phyloP scores from a whole-genome alignment of 2,888 invertebrate species.

The Mythimna loreyi region DNA sequence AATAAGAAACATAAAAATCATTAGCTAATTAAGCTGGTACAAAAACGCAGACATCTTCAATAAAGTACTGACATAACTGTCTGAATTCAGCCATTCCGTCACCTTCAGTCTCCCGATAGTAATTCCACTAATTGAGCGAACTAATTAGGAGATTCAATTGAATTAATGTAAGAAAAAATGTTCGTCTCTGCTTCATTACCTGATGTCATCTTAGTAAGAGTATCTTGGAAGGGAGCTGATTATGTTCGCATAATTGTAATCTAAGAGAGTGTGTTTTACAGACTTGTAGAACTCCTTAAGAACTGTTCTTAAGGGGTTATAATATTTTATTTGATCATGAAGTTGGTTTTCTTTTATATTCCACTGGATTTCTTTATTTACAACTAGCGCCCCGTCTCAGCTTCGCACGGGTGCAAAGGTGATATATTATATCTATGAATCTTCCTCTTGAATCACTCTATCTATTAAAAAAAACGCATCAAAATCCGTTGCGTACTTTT shows the following conservation, averaged over 20 bases:
- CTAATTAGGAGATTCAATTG: slow-evolving; percentile 74
- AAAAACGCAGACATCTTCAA: slow-evolving; percentile 40
- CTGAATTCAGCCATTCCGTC: slow-evolving; percentile 41
- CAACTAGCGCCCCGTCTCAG: too few relatives aligned
- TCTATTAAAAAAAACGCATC: too few relatives aligned
- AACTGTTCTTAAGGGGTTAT: neutral
- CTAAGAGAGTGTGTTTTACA: slow-evolving; percentile 1
- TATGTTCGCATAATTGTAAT: slow-evolving; percentile 37
- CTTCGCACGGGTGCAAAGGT: too few relatives aligned
- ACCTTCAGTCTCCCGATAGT: slow-evolving; percentile 61
- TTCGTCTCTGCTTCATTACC: slow-evolving; percentile 61
- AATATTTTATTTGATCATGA: too few relatives aligned
- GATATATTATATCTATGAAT: too few relatives aligned
- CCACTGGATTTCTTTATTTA: neutral
- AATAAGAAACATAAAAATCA: slow-evolving; percentile 16
- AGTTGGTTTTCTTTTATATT: neutral
- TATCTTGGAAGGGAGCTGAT: slow-evolving; percentile 13
- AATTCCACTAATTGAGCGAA: slow-evolving; percentile 78
- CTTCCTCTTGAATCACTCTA: too few relatives aligned
- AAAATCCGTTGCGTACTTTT: too few relatives aligned
- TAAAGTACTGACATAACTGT: slow-evolving; percentile 38
- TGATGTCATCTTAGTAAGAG: slow-evolving; percentile 51
- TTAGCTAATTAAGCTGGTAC: slow-evolving; percentile 29
- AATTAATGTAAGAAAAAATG: slow-evolving; percentile 69
- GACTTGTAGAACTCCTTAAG: neutral